Evolutionary conservation across 2,113 vertebrate species (phyloP).

Genomic region (Phaethon lepturus): DNA sequence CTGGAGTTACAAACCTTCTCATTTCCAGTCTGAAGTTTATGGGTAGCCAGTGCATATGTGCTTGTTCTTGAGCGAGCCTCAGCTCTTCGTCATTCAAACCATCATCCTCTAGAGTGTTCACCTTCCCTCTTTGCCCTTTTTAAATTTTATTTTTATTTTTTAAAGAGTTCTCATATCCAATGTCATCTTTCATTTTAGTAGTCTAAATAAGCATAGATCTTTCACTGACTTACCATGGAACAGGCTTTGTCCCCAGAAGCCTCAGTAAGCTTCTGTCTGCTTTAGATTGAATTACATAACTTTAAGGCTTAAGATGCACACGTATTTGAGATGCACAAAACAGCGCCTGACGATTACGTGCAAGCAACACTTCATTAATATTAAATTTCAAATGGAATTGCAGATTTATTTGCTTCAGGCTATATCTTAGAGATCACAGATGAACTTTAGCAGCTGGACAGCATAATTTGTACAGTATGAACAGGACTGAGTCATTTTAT

Average conservation of each 20-base stretch:
- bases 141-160: not conserved
- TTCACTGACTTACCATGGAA: not conserved
- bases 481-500: conserved; percentile 6
- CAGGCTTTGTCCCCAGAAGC: not conserved
- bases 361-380: conserved; percentile 42
- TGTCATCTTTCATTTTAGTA: not conserved
- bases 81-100: not conserved
- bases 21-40: not conserved
- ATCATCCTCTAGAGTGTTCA: not conserved
- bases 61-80: not conserved
- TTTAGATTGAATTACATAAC: conserved; percentile 1
- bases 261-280: not conserved
- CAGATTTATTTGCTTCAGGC: conserved; percentile 9
- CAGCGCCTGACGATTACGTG: not conserved
- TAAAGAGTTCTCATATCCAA: not conserved
- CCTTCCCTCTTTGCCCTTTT: not conserved
- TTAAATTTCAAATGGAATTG: not conserved
- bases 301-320: not conserved
- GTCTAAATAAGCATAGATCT: not conserved
- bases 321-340: not conserved
- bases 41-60: not conserved
- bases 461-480: conserved; percentile 15
- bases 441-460: conserved; percentile 42
- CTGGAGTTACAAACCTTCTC: not conserved
- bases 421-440: conserved; percentile 2